Base-by-base conservation (phyloP, 2,888 invertebrate genomes). In the Eulithis testata region DNA sequence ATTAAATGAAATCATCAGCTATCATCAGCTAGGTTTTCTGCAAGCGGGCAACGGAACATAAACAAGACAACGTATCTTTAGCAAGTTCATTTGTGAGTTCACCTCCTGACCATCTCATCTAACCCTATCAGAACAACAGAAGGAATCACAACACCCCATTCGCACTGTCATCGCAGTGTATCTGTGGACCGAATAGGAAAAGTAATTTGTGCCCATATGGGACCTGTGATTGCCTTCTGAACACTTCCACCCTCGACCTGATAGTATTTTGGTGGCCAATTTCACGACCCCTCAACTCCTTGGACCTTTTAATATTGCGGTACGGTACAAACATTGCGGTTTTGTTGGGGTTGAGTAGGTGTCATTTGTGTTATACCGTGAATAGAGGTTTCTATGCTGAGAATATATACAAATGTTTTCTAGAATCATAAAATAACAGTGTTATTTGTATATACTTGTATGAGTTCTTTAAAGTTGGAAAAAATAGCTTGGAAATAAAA, bases 181-280 rank as follows among this genome's bases (percentile, higher is more conserved):
- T 87, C 83, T 85, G 21, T 73, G 78, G 73, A 80, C 81, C 82
- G 81, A 84, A 85, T 84, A 84, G 85, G 84, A 88, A 89, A 92
- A 90, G 90, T 91, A 91, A 93, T 92, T 91, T 90, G 89, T 89
- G 88, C 80, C 92, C 93, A 93, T 93, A 93, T 93, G 93, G 91
- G 90, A 87, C 86, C 87, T 76, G 87, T 90, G 91, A 92, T 92
- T 91, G 90, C 90, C 90, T 89, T 85, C 86, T 82, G 85, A 90
- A 87, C 83, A 86, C 86, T 85, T 77, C 76, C 82, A 83, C 88
- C 90, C 88, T 85, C 83, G 78, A 80, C 81, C 76, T 76, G 84
- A 86, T 86, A 81, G 84, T 86, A 87, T 88, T 87, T 88, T 87
- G 83, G 84, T 83, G 82, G 86, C 83, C 86, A 83, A 89, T 88